Evolutionary conservation across 1,140 invertebrate species (phyloP), one percentile per base, ranked within the genome.

Genomic region (Pogonognathellus flavescens): DNA sequence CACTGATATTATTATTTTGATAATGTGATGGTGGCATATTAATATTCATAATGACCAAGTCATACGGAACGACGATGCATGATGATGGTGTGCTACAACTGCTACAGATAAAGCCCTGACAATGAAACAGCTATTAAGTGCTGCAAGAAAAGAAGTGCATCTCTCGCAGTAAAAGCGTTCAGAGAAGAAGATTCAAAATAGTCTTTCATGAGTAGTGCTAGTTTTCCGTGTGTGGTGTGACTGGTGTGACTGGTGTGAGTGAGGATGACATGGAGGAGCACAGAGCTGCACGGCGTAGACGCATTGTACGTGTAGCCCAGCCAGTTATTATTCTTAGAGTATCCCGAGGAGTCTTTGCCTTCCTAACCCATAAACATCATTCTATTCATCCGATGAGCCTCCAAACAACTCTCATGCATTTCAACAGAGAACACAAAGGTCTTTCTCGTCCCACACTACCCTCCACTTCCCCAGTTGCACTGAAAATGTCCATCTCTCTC

Each of bases 281-380:
- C n/a, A 41, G 31, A 41, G 1, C n/a, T n/a, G n/a, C n/a, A n/a
- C n/a, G n/a, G n/a, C 31, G 31, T 41, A 41, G 31, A 60, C 20
- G 57, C 18, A 9, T 22, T 9, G 25, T 66, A 0, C 22, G 60
- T 25, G 60, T 10, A 11, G 20, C 0, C 60, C 22, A 25, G 1
- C 3, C 3, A 60, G 60, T 9, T 66, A 66, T 66, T 66, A 66
- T 9, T 66, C 11, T 66, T 22, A 66, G 22, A 5, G 10, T 4
- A 31, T n/a, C 20, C 9, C 14, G 16, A 60, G 16, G n/a, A 5
- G 57, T 20, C n/a, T 66, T 66, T 66, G 22, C 60, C 60, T 66
- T 66, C 60, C 60, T 66, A 66, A 66, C 60, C 60, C 60, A 66
- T 66, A 66, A 66, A 66, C 60, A 66, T 66, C 22, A 66, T 66